phyloP scores from a whole-genome alignment of 1,140 invertebrate species.

The Pseudomyrmex sp. region DNA sequence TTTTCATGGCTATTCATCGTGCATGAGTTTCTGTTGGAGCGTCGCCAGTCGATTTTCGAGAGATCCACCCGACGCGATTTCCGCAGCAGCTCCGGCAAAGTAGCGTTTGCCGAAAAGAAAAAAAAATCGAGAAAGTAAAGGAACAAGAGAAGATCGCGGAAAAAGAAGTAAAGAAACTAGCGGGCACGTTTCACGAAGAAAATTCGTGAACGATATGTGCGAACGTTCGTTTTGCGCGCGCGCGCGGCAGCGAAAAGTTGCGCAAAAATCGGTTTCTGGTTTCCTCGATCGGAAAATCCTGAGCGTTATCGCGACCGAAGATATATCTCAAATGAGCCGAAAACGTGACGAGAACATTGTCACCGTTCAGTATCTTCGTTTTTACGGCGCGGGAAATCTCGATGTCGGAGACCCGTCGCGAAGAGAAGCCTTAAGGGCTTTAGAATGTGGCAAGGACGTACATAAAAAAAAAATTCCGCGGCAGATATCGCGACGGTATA shows the following conservation, averaged over 20 bases:
- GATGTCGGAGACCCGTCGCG: background rate
- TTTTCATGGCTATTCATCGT: slow-evolving; percentile 34
- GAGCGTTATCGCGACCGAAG: slow-evolving; percentile 64
- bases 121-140: background rate
- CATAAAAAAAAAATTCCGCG: slow-evolving; percentile 31
- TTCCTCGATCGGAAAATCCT: slow-evolving; percentile 57
- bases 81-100: slow-evolving; percentile 28
- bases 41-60: slow-evolving; percentile 55
- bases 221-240: slow-evolving; percentile 15
- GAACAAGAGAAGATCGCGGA: background rate
- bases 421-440: background rate
- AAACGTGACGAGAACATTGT: slow-evolving; percentile 70
- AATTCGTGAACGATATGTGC: slow-evolving; percentile 62
- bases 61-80: slow-evolving; percentile 30
- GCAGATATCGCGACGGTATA: background rate
- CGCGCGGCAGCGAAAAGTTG: slow-evolving; percentile 55
- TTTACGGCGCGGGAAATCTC: slow-evolving; percentile 46
- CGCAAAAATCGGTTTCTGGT: background rate
- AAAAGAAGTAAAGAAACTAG: slow-evolving; percentile 9
- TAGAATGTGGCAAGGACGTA: background rate
- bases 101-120: background rate
- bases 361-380: slow-evolving; percentile 29
- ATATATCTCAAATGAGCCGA: slow-evolving; percentile 66
- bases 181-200: slow-evolving; percentile 42
- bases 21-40: slow-evolving; percentile 38